Evolutionary conservation across 2,888 invertebrate genomes (phyloP).

Genomic region (Fragum sueziense): DNA sequence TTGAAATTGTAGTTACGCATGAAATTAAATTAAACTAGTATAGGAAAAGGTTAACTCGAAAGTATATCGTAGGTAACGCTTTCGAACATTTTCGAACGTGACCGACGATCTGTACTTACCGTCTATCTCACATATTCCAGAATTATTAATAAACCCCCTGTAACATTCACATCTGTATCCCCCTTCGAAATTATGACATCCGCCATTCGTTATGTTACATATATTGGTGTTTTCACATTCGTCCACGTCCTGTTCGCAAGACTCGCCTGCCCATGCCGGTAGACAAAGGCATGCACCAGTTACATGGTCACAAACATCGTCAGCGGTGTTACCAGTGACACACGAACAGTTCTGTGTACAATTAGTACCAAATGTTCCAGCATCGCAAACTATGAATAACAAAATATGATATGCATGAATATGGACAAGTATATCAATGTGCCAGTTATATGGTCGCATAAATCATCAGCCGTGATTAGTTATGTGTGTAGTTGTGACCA

Average conservation of each 20-base stretch:
- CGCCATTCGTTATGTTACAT: conserved; percentile 13
- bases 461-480: too few relatives aligned
- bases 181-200: conserved; percentile 36
- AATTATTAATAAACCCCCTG: conserved; percentile 4
- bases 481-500: too few relatives aligned
- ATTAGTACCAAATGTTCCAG: conserved; percentile 28
- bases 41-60: too few relatives aligned
- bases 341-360: conserved; percentile 35
- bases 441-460: neutral
- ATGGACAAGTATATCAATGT: neutral
- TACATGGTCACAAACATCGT: conserved; percentile 43
- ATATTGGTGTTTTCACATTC: conserved; percentile 34
- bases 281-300: conserved; percentile 55
- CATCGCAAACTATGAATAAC: conserved; percentile 29
- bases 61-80: too few relatives aligned
- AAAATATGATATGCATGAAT: neutral
- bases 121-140: neutral
- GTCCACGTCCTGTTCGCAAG: conserved; percentile 49
- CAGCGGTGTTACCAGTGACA: neutral
- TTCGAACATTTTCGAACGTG: too few relatives aligned
- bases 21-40: too few relatives aligned
- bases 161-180: conserved; percentile 33
- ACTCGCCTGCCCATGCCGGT: conserved; percentile 50
- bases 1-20: too few relatives aligned
- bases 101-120: conserved; percentile 6